Base-by-base conservation (phyloP, 2,888 invertebrate genomes). In the Eledone cirrhosa region DNA sequence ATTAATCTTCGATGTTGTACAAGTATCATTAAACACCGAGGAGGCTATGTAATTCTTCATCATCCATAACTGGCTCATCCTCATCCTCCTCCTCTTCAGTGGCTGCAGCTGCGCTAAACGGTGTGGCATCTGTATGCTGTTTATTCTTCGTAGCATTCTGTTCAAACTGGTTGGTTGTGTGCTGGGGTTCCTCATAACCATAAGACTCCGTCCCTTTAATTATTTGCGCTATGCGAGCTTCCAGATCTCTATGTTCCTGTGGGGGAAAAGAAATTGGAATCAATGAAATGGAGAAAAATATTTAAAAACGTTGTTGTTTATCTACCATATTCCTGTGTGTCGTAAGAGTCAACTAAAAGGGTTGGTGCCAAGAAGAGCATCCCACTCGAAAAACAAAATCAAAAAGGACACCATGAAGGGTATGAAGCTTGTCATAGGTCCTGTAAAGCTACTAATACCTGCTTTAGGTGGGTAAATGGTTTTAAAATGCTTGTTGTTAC, bases 141-240 rank as follows among this genome's bases (percentile, higher is more conserved):
- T 65, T 79, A 19, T 33, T 67, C 4, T 67, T 53, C 11, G 48
- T 41, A n/a, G n/a, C n/a, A 24, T 31, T 31, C 29, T 67, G 78
- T n/a, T 78, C 48, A 19, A 77, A 69, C 33, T 79, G 69, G 47
- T 78, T 81, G 5, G 53, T 78, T n/a, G 47, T 29, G 48, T 77
- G 77, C 27, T 75, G 69, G 29, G 78, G 63, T 48, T 79, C 79
- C 8, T 80, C 69, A 27, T 79, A 69, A 16, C 79, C 77, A 59
- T 78, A 80, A 22, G 80, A 72, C 33, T 81, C 82, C 65, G 84
- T 83, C 19, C 86, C 86, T 72, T 87, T 84, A 67, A 90, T 89
- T 76, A 90, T 88, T 78, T 87, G 87, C 13, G 88, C 87, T 67
- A 90, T 90, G 74, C 90, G 81, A 0, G 88, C 90, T 83, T 89